Base-by-base conservation (phyloP, 2,888 invertebrate genomes). In the Polyommatus icarus region DNA sequence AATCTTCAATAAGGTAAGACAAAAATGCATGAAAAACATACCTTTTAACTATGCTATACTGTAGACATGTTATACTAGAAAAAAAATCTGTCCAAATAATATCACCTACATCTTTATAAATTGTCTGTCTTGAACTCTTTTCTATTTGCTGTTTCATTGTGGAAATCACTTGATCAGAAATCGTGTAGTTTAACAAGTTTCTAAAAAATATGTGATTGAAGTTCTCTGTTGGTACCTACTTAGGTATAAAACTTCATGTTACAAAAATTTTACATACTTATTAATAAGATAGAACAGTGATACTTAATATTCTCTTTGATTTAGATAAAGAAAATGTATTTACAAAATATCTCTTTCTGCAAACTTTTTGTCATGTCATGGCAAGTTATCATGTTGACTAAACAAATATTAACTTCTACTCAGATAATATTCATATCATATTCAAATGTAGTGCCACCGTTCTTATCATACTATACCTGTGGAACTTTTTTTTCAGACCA, bases 291-390 rank as follows among this genome's bases (percentile, higher is more conserved):
- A 40, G 8, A 40, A 40, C 40, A 40, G 1, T 1, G 10, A 36
- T 46, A n/a, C n/a, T n/a, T n/a, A 1, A 10, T 10, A 40, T 3
- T 40, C 40, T 10, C 40, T 40, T 10, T 40, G 7, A 6, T 57
- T 57, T n/a, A 57, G 54, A 57, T 57, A n/a, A 57, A n/a, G 7
- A 20, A 59, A 59, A 59, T 59, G 59, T 59, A 59, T n/a, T n/a
- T n/a, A 59, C 12, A 61, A 8, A n/a, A n/a, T n/a, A 61, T 61
- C 12, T 61, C 12, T 24, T 61, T 61, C 10, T 61, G 8, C 7
- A 20, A 59, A 8, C 20, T 24, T 24, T 59, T 24, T 61, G 61
- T 61, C 12, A 61, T 61, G 20, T 61, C 61, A 61, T 61, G 24
- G 24, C 10, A 61, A 20, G 24, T 61, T 3, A 24, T 24, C 24